Evolutionary conservation across 2,113 vertebrate species (phyloP), one percentile per base, ranked within the genome.

Genomic region (Dendrocopos noguchii): DNA sequence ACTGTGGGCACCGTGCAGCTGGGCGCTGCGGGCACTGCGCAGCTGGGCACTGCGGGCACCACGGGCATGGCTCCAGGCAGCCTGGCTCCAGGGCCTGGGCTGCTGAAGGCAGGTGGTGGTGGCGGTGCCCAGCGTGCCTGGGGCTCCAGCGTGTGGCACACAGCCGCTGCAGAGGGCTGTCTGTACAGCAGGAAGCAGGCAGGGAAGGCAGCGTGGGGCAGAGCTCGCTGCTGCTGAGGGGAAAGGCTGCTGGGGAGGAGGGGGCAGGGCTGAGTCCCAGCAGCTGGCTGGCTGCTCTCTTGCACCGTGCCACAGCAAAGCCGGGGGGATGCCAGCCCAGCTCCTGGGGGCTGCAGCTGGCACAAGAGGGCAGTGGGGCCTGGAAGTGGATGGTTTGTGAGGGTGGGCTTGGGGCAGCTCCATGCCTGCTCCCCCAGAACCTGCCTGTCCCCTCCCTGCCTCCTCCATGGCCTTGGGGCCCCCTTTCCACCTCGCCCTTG

Each of bases 311-410:
- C 0, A 1, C 34, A 21, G 29, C 31, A 63, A 31, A 31, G 13
- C 47, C 13, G 12, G 16, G 22, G 34, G 52, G 63, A 31, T 0
- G 9, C 31, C 2, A 0, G 71, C 78, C 46, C 56, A 36, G 47
- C 31, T 70, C 52, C 64, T 70, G 52, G 44, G 42, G 44, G 9
- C 7, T 36, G 64, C 1, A 29, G 19, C 27, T 29, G 55, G 9
- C 10, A 22, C 31, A 42, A 57, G 59, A 61, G 34, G 57, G 60
- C 18, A 22, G 2, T 4, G 9, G 18, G 24, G 2, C 34, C 34
- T 1, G 2, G 36, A n/a, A 59, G 53, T 15, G 4, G 0, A 3
- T 52, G 63, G 20, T 64, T 82, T 0, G 0, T 27, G 36, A 44
- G 56, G 21, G 12, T 15, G 16, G n/a, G 7, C 0, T 0, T 8